Conservation (phyloP, 2,797 vertebrate species). For the Champsocephalus gunnari region DNA sequence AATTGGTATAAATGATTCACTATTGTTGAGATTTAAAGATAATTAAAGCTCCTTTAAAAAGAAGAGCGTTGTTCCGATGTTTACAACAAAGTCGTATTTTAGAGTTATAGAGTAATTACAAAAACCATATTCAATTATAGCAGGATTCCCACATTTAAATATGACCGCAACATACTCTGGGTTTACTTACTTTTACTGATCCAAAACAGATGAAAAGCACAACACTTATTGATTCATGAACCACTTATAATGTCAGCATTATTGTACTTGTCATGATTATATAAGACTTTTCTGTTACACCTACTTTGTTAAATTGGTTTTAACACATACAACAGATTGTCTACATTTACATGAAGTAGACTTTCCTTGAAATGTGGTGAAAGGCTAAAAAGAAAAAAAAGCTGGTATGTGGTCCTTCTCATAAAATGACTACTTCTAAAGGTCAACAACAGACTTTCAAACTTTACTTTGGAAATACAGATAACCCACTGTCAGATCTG, state of each 20-base stretch:
- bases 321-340: neutral
- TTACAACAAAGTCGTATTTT: slow-evolving; percentile 16
- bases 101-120: slow-evolving; percentile 24
- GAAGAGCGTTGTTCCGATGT: slow-evolving; percentile 4
- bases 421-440: neutral
- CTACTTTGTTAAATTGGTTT: neutral
- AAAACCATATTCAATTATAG: slow-evolving; percentile 16
- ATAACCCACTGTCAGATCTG: neutral
- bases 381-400: slow-evolving; percentile 1
- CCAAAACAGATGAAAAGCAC: neutral
- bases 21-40: slow-evolving; percentile 17
- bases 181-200: slow-evolving; percentile 16
- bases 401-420: neutral
- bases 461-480: neutral
- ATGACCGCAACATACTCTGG: slow-evolving; percentile 2
- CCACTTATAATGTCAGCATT: neutral
- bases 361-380: neutral
- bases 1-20: slow-evolving; percentile 10
- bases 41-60: slow-evolving; percentile 27
- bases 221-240: neutral
- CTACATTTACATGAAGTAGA: neutral
- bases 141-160: slow-evolving; percentile 13
- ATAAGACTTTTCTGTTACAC: neutral
- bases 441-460: neutral
- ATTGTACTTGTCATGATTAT: neutral